Evolutionary conservation across 2,888 invertebrate species (phyloP).

Genomic region (Rugalucina vietnamica): DNA sequence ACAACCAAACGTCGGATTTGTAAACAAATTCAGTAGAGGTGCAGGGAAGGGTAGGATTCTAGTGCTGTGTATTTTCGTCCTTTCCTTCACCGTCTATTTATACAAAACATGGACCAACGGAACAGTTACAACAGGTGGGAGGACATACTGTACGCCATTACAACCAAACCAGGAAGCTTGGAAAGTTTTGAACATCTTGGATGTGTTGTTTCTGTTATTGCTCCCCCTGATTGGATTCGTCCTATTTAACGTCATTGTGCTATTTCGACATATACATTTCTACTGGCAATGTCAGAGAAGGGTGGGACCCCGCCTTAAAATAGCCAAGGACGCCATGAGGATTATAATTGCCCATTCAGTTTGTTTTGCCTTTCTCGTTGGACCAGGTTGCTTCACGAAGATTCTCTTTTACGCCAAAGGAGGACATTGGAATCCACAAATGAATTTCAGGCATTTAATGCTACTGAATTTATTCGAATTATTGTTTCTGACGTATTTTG

Average conservation of each 20-base stretch:
- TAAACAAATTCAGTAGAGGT: conserved; percentile 52
- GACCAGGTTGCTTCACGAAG: conserved; percentile 69
- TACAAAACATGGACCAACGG: conserved; percentile 77
- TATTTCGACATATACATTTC: conserved; percentile 36
- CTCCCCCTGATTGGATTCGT: conserved; percentile 68
- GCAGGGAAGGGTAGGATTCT: conserved; percentile 63
- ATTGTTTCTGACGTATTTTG: conserved; percentile 71
- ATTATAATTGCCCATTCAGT: conserved; percentile 64
- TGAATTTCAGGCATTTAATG: conserved; percentile 58
- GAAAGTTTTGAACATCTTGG: conserved; percentile 68
- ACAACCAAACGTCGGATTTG: conserved; percentile 39
- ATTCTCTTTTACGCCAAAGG: conserved; percentile 58
- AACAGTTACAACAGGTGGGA: conserved; percentile 48
- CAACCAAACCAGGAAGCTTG: conserved; percentile 69
- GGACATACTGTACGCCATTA: conserved; percentile 65
- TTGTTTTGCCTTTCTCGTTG: conserved; percentile 68
- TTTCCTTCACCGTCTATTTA: conserved; percentile 70
- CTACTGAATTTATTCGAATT: conserved; percentile 71
- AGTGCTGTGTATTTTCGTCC: conserved; percentile 60
- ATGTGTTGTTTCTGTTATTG: conserved; percentile 67
- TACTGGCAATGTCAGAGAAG: conserved; percentile 11
- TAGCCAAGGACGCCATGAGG: conserved; percentile 62
- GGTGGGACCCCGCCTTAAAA: conserved; percentile 31
- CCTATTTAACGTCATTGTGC: conserved; percentile 59
- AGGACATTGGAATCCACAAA: conserved; percentile 36